Conservation (phyloP, 2,888 invertebrate species). For the Eupithecia tripunctaria region DNA sequence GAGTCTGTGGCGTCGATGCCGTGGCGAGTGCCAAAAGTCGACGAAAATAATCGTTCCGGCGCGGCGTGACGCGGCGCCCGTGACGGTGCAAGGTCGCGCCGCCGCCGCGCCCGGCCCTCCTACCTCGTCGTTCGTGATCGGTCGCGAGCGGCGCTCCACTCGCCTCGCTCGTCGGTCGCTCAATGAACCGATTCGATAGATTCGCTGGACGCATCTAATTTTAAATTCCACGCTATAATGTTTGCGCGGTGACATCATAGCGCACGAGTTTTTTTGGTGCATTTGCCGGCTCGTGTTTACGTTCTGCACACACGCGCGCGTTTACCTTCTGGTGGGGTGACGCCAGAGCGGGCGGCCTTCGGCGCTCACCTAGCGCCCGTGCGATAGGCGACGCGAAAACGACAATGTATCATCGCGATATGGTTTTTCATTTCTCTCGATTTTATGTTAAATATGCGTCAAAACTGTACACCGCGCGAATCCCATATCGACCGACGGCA, state of each 20-base stretch:
- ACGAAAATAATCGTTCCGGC: slow-evolving; percentile 79
- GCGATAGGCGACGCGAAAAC: slow-evolving; percentile 42
- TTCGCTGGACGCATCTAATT: slow-evolving; percentile 77
- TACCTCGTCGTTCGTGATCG: slow-evolving; percentile 80
- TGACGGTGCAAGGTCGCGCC: slow-evolving; percentile 78
- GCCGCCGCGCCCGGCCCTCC: slow-evolving; percentile 46
- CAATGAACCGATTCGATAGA: slow-evolving; percentile 77
- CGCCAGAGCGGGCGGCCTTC: slow-evolving; percentile 64
- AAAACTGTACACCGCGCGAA: background rate
- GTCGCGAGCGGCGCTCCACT: slow-evolving; percentile 79
- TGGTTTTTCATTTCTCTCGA: background rate
- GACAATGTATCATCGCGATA: slow-evolving; percentile 11
- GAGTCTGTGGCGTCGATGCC: slow-evolving; percentile 60
- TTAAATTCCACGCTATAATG: slow-evolving; percentile 76
- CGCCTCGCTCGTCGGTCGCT: slow-evolving; percentile 81
- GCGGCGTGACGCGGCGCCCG: slow-evolving; percentile 74
- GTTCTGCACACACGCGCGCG: slow-evolving; percentile 68
- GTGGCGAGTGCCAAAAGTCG: slow-evolving; percentile 76
- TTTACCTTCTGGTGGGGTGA: slow-evolving; percentile 64
- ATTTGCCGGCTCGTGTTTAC: slow-evolving; percentile 76
- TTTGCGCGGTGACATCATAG: slow-evolving; percentile 82
- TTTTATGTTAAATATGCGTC: background rate
- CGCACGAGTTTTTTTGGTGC: slow-evolving; percentile 75
- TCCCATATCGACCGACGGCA: background rate
- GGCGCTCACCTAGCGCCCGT: slow-evolving; percentile 44